Base-by-base conservation (phyloP, 2,797 vertebrate genomes). In the Martes flavigula region DNA sequence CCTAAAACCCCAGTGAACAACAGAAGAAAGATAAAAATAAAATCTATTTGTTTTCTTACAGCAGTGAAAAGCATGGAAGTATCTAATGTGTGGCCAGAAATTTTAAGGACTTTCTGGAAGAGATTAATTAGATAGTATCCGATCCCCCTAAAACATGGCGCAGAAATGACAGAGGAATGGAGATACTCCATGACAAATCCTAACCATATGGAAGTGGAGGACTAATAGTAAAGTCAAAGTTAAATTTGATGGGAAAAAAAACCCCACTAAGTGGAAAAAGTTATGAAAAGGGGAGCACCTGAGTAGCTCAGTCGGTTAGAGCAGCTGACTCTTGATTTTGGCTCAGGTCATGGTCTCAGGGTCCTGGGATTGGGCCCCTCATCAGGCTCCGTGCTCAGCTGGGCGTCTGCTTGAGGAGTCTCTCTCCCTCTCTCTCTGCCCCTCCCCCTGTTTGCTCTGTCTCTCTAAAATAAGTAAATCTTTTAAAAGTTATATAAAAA, bases 1-100 rank as follows among this genome's bases (percentile, higher is more conserved):
- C 23, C 5, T 51, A 0, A 78, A 75, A 66, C 35, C 15, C 25
- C n/a, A 62, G 14, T n/a, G 17, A 91, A 38, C 48, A 30, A 64
- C 35, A 91, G 56, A 79, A 86, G 23, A 96, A 66, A 58, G 62
- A 94, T 56, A 77, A 88, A 85, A 56, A 73, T 72, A 48, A 85
- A 70, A 62, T 91, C 46, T 85, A 43, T 78, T 83, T 82, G 2
- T 51, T 92, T 54, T 60, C 64, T 48, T 77, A 40, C 4, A 90
- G 25, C 25, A 64, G 5, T 40, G 32, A 86, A 73, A 85, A 88
- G 13, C 43, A 7, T 23, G 25, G 43, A 38, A 48, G 21, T 83
- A 40, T 35, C 15, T 81, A 62, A 89, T 15, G 38, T 6, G 38
- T 77, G 40, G 54, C 23, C 27, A 54, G 30, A 54, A 73, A 25